Percentiles rank a stretch among this genome's conserved stretches.
phyloP scores from a whole-genome alignment of 2,113 vertebrate species.

The Lagopus muta region DNA sequence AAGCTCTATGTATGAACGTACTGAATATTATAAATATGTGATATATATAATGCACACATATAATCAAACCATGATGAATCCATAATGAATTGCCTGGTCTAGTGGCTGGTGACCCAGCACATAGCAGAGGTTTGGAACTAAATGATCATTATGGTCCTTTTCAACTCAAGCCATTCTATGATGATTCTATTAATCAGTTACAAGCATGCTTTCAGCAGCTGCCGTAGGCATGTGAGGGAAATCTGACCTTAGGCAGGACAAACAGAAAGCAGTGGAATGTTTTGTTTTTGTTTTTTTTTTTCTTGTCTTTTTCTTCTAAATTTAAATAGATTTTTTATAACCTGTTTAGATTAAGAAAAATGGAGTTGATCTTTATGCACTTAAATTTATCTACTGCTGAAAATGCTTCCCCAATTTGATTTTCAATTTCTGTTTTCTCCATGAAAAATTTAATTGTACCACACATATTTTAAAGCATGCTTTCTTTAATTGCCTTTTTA shows the following conservation, averaged over 20 bases:
- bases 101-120: too few relatives aligned
- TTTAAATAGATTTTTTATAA: neutral
- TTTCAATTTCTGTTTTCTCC: neutral
- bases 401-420: conserved; percentile 10
- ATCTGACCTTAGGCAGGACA: neutral
- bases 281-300: neutral
- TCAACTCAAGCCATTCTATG: too few relatives aligned
- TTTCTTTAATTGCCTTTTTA: conserved; percentile 9
- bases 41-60: neutral
- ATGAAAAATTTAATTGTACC: neutral
- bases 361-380: neutral
- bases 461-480: conserved; percentile 3
- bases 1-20: neutral
- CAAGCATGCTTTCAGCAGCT: neutral
- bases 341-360: neutral
- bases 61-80: neutral
- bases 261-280: neutral
- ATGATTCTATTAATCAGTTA: neutral
- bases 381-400: neutral
- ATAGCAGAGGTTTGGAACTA: too few relatives aligned
- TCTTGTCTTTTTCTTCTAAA: neutral
- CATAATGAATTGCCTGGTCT: too few relatives aligned
- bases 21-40: neutral
- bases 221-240: neutral
- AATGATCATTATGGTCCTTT: too few relatives aligned